Percentiles rank a stretch among this genome's conserved stretches.
Evolutionary conservation across 2,888 invertebrate species (phyloP).

Genomic region (Ormyrus pomaceus): DNA sequence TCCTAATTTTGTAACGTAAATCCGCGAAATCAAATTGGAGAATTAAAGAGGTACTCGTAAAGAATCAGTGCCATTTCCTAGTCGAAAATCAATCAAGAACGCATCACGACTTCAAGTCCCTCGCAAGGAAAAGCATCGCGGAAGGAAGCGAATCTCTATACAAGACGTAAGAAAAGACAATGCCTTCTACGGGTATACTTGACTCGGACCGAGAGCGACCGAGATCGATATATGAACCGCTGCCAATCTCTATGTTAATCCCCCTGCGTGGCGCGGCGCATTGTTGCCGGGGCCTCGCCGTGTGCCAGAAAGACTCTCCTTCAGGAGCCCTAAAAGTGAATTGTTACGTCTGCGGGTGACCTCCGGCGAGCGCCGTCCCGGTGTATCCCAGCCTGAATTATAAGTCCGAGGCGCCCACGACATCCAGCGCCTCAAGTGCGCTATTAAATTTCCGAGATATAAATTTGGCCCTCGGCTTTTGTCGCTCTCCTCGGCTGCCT

Average conservation of each 20-base stretch:
- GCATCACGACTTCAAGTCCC: too few species aligned
- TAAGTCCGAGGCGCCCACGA: slow-evolving; percentile 57
- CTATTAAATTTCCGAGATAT: slow-evolving; percentile 49
- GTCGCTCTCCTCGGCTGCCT: slow-evolving; percentile 24
- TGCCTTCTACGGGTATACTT: slow-evolving; percentile 62
- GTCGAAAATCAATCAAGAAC: too few species aligned
- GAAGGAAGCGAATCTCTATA: too few species aligned
- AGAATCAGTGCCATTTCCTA: too few species aligned
- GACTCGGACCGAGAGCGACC: slow-evolving; percentile 61
- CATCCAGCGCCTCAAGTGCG: slow-evolving; percentile 26
- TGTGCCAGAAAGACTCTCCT: slow-evolving; percentile 64
- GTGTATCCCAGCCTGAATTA: slow-evolving; percentile 67
- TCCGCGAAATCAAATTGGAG: too few species aligned
- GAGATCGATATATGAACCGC: slow-evolving; percentile 74
- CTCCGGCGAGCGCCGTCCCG: slow-evolving; percentile 67
- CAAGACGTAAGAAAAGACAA: slow-evolving; percentile 60
- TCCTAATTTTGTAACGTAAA: too few species aligned
- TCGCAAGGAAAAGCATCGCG: too few species aligned
- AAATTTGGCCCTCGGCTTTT: slow-evolving; percentile 31
- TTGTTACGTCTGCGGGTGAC: slow-evolving; percentile 76
- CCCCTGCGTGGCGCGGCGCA: slow-evolving; percentile 58
- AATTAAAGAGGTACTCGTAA: too few species aligned
- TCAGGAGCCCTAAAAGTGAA: slow-evolving; percentile 75
- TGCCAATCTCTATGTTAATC: slow-evolving; percentile 76
- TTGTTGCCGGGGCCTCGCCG: slow-evolving; percentile 45